phyloP scores from a whole-genome alignment of 1,140 invertebrate species.

The Pemphigus obesinymphae region DNA sequence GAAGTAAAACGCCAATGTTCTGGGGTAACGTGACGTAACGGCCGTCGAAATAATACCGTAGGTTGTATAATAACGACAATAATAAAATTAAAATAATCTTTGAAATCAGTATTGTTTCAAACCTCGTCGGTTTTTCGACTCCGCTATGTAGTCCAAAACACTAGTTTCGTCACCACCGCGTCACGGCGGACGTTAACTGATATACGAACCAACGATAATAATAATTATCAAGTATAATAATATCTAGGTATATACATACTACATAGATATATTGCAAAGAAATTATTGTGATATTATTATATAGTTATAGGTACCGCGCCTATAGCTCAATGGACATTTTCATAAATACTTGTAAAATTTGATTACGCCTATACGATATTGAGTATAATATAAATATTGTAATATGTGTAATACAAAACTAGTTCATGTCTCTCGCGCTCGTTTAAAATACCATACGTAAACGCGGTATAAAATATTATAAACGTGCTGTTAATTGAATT shows the following conservation, averaged over 20 bases:
- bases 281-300: neutral
- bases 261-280: neutral
- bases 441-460: too few relatives aligned
- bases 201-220: constrained; percentile 5
- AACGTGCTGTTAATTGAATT: neutral
- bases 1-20: constrained; percentile 12
- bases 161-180: neutral
- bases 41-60: neutral
- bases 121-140: neutral
- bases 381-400: too few relatives aligned
- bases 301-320: too few relatives aligned
- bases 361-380: too few relatives aligned
- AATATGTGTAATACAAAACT: too few relatives aligned
- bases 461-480: too few relatives aligned
- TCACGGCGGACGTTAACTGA: neutral
- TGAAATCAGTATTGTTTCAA: constrained; percentile 28
- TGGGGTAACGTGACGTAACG: neutral
- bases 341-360: neutral
- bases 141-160: neutral
- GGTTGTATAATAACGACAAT: constrained; percentile 7
- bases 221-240: neutral
- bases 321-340: neutral
- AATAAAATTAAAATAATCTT: constrained; percentile 7
- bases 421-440: too few relatives aligned
- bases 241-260: neutral